A percentile compares a stretch with the other conserved stretches of the same genome.
These are phyloP conservation scores for Herpailurus yagouaroundi DNA, from an alignment of 2,113 vertebrate species.

Conservation along the genomic window DNA sequence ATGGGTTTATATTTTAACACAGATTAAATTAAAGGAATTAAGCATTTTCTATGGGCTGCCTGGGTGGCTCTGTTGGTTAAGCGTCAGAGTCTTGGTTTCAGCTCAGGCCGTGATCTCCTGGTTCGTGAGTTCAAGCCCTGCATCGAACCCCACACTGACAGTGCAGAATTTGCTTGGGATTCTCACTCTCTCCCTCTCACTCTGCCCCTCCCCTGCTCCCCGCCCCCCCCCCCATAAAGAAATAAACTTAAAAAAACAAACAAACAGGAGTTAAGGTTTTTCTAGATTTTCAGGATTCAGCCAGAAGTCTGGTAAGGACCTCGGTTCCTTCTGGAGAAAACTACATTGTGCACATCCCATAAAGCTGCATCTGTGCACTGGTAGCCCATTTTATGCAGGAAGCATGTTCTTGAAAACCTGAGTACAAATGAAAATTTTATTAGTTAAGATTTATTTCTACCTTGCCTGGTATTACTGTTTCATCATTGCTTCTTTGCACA, in stretches of 20 bases:
- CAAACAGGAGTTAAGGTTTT: neutral
- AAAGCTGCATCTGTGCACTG: neutral
- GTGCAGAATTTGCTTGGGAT: no score
- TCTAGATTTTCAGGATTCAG: conserved; percentile 10
- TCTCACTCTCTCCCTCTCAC: no score
- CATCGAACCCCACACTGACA: no score
- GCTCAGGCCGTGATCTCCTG: no score
- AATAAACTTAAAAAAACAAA: neutral
- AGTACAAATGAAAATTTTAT: neutral
- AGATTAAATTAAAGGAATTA: neutral
- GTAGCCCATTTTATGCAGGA: neutral
- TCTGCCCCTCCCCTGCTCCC: no score
- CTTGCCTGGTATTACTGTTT: neutral
- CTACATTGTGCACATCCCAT: neutral
- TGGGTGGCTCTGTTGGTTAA: no score
- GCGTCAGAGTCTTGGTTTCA: no score
- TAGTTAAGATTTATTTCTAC: neutral
- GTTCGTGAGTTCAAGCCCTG: no score
- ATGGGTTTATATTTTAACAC: conserved; percentile 5
- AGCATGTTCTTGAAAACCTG: neutral
- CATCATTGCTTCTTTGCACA: neutral
- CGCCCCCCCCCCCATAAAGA: no score
- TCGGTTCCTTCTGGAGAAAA: conserved; percentile 5
- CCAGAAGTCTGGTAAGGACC: neutral
- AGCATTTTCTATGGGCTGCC: neutral